Base-by-base conservation (phyloP, 1,140 invertebrate species). In the Acromyrmex heyeri region DNA sequence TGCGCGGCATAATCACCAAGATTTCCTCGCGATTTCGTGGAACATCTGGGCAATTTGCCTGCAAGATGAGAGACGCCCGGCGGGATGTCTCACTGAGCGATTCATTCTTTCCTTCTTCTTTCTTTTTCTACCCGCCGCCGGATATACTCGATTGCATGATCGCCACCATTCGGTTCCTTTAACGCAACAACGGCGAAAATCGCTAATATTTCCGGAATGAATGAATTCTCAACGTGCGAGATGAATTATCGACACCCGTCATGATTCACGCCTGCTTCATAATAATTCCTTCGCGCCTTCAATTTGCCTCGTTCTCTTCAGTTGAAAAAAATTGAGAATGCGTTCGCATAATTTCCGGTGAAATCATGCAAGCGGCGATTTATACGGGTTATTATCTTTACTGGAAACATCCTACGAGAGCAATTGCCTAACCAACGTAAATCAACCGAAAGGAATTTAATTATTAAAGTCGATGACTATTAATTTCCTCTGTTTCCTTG, bases 1-100 rank as follows among this genome's bases (percentile, higher is more conserved):
- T 91, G 91, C 92, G 90, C 90, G 90, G 90, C 76, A 59, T 95
- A 94, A 94, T 94, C 91, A 95, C 92, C 90, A 90, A 94, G 91
- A 93, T 94, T 94, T 91, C 91, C 87, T 90, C 87, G 77, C 92
- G 93, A 94, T 94, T 94, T 94, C 92, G 91, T 90, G 92, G 93
- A 94, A 93, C 92, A 94, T 94, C 93, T 94, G 93, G 92, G 91
- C 90, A 93, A 93, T 93, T 93, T 93, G 93, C 92, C 91, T 93
- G 91, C 91, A 87, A 91, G 91, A 93, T 93, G 91, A 93, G 88
- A 85, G 89, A 87, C 87, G 67, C 73, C 78, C 86, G 67, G 44
- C 50, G 67, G 88, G 77, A 44, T 61, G 69, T 78, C 72, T 55
- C 59, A 10, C 82, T 55, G 50, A 24, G 38, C n/a, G 69, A 75